Conservation (phyloP, 1,140 invertebrate species). For the Sycophila sp. region DNA sequence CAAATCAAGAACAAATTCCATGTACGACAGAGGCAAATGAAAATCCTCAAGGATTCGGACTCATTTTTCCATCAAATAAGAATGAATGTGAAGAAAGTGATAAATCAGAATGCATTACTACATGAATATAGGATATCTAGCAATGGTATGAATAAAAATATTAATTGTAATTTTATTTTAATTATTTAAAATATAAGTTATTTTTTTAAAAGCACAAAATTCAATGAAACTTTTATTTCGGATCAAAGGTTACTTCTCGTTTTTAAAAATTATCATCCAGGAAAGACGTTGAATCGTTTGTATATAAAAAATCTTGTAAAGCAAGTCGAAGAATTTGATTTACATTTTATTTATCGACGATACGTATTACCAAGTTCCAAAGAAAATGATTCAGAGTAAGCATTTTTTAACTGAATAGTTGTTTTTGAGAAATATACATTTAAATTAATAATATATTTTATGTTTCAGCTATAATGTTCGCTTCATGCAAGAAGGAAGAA, state of each 20-base stretch:
- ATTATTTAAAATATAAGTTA: constrained; percentile 3
- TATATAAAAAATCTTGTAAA: constrained; percentile 95
- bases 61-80: too few species aligned
- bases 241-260: constrained; percentile 83
- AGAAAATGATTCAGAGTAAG: constrained; percentile 67
- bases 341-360: constrained; percentile 81
- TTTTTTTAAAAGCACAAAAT: constrained; percentile 25
- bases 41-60: too few species aligned
- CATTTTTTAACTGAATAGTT: constrained; percentile 33
- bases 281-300: constrained; percentile 81
- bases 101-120: too few species aligned
- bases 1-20: too few species aligned
- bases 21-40: too few species aligned
- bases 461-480: constrained; percentile 78
- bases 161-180: background rate
- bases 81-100: too few species aligned
- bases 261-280: constrained; percentile 88
- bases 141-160: constrained; percentile 60
- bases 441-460: constrained; percentile 28
- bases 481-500: constrained; percentile 93
- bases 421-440: background rate
- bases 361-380: constrained; percentile 70
- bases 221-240: constrained; percentile 54
- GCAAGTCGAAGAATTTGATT: constrained; percentile 78
- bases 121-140: constrained; percentile 75